Evolutionary conservation across 1,140 invertebrate species (phyloP).

Genomic region (Drosophila orosa): DNA sequence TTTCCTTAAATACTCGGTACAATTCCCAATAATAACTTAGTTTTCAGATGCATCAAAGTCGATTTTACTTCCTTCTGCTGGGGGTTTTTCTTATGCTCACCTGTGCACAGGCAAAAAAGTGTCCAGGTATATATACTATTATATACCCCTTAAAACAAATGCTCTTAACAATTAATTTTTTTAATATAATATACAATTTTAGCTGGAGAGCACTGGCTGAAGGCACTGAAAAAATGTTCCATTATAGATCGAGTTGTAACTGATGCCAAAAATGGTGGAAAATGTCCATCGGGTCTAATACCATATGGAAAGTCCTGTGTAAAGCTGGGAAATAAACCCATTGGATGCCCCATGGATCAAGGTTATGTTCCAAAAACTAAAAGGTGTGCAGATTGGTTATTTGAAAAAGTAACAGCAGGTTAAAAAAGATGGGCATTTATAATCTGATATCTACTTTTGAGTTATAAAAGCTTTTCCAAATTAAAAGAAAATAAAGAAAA

Average conservation of each 20-base stretch:
- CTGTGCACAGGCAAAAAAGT: neutral
- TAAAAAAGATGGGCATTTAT: too few relatives aligned
- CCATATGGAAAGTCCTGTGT: neutral
- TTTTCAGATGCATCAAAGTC: neutral
- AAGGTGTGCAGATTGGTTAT: neutral
- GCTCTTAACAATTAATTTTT: neutral
- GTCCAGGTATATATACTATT: neutral
- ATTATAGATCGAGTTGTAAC: neutral
- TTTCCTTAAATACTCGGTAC: accelerated
- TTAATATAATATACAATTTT: neutral
- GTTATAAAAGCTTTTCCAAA: neutral
- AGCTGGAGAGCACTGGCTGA: neutral
- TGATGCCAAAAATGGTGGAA: neutral
- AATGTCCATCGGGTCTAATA: neutral
- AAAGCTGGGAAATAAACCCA: neutral
- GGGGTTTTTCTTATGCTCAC: neutral
- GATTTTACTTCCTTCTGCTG: neutral
- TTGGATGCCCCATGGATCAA: neutral
- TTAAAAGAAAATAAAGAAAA: neutral
- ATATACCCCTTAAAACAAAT: too few relatives aligned
- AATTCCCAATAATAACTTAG: neutral
- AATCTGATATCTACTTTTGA: too few relatives aligned
- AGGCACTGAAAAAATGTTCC: neutral
- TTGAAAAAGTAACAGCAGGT: neutral
- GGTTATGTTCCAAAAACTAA: neutral